Evolutionary conservation across 2,113 vertebrate species (phyloP).

Genomic region (Cyanoderma ruficeps): DNA sequence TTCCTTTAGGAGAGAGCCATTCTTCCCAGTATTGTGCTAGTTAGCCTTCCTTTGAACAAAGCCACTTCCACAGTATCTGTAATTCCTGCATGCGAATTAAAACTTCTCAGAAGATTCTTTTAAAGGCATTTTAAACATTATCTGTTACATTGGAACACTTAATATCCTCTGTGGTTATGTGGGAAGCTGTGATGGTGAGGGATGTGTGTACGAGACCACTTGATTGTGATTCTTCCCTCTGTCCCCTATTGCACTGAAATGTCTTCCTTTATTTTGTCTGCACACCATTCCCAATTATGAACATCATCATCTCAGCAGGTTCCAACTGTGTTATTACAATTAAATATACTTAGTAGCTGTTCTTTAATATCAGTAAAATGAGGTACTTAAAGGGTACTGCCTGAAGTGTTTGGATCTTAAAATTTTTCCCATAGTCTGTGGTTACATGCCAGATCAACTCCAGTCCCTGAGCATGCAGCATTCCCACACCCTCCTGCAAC

Average conservation of each 20-base stretch:
- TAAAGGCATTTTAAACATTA: background rate
- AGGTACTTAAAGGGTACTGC: background rate
- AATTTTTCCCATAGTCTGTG: background rate
- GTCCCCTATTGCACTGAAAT: background rate
- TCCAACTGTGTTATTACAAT: background rate
- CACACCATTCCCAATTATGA: background rate
- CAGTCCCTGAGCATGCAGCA: background rate
- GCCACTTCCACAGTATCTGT: background rate
- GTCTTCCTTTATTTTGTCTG: background rate
- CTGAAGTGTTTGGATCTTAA: background rate
- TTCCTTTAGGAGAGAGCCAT: slow-evolving; percentile 13
- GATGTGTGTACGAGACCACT: background rate
- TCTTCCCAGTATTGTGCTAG: slow-evolving; percentile 50
- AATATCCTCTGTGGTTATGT: background rate
- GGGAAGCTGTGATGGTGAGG: background rate
- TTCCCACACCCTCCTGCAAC: background rate
- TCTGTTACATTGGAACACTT: background rate
- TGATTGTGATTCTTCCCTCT: background rate
- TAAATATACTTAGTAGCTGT: background rate
- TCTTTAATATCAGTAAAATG: background rate
- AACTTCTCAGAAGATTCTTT: background rate
- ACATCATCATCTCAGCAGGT: background rate
- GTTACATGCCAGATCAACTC: background rate
- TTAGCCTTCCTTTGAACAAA: slow-evolving; percentile 22
- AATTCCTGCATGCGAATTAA: background rate